Conservation (phyloP, 2,888 invertebrate species). For the Aproaerema taeniolella region DNA sequence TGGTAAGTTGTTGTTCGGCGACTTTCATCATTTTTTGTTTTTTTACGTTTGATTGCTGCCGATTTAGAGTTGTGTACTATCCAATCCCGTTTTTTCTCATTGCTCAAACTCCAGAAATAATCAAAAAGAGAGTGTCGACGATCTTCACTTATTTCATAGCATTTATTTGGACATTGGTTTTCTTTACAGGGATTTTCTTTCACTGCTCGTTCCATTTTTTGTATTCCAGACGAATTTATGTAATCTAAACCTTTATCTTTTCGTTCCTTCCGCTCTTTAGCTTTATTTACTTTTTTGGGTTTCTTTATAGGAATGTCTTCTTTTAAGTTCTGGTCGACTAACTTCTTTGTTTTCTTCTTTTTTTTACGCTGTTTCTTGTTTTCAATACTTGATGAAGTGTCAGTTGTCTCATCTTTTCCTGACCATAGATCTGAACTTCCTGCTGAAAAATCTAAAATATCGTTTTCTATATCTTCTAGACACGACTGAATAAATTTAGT, state of each 20-base stretch:
- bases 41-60: not conserved
- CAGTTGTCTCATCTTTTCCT: not conserved
- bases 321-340: not conserved
- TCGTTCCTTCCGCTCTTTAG: not conserved
- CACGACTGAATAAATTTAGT: too few relatives aligned
- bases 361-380: not conserved
- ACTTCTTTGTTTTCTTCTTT: not conserved
- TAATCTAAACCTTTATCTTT: not conserved
- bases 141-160: not conserved
- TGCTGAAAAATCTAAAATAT: not conserved
- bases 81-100: not conserved
- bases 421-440: not conserved
- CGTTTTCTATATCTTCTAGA: too few relatives aligned
- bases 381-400: not conserved
- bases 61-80: not conserved
- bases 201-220: not conserved
- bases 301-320: not conserved
- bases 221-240: not conserved
- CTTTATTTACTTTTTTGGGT: not conserved
- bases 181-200: not conserved
- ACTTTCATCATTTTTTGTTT: not conserved
- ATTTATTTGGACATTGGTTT: not conserved
- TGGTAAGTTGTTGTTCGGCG: slow-evolving; percentile 16
- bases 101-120: not conserved
- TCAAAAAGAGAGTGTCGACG: not conserved